phyloP scores from a whole-genome alignment of 2,797 vertebrate species.

The Chrosomus eos region DNA sequence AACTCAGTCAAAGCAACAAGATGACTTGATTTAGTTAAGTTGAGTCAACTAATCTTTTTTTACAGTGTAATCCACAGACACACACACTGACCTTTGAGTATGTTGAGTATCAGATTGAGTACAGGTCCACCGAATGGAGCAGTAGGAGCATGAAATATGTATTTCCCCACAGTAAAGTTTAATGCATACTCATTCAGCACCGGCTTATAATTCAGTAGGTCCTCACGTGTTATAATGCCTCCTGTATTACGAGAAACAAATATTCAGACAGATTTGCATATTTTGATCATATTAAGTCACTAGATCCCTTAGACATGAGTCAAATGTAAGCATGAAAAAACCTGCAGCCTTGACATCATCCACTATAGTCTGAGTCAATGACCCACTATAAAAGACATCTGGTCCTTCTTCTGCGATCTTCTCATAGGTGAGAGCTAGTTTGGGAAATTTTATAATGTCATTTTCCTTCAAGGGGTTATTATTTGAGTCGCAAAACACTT shows the following conservation, averaged over 20 bases:
- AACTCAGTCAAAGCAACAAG: too few relatives aligned
- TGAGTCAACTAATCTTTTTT: too few relatives aligned
- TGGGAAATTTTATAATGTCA: slow-evolving; percentile 75
- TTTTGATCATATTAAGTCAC: too few relatives aligned
- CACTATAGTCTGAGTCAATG: slow-evolving; percentile 83
- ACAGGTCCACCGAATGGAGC: slow-evolving; percentile 92
- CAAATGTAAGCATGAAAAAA: slow-evolving; percentile 56
- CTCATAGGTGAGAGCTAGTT: slow-evolving; percentile 78
- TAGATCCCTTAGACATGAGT: neutral
- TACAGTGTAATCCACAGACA: too few relatives aligned
- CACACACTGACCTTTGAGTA: slow-evolving; percentile 85
- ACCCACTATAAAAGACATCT: slow-evolving; percentile 78
- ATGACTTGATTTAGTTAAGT: too few relatives aligned
- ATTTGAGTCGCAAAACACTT: slow-evolving; percentile 78
- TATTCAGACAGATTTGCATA: too few relatives aligned
- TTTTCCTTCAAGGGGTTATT: slow-evolving; percentile 81
- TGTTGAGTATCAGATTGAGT: slow-evolving; percentile 91
- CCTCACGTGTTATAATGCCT: slow-evolving; percentile 88
- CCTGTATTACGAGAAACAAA: slow-evolving; percentile 70
- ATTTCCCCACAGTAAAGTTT: slow-evolving; percentile 10
- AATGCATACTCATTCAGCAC: slow-evolving; percentile 84
- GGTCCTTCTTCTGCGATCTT: slow-evolving; percentile 78
- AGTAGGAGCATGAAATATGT: slow-evolving; percentile 68
- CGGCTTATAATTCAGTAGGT: slow-evolving; percentile 83
- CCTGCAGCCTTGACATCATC: slow-evolving; percentile 85